Evolutionary conservation across 2,888 invertebrate species (phyloP).

Genomic region (Sinhomidia bicolor): DNA sequence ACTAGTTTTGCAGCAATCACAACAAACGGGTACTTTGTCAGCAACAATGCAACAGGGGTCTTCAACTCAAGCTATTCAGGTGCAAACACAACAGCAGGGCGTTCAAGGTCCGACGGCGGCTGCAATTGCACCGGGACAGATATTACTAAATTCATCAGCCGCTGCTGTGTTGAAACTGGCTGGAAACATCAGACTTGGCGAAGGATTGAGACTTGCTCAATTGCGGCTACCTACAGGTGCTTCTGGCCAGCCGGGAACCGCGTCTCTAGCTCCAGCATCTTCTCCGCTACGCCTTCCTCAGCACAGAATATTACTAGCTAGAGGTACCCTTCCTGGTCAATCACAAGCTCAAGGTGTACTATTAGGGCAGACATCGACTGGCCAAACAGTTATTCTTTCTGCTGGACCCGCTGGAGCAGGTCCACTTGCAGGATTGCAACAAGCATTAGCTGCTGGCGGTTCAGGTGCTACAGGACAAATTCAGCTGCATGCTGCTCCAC

Average conservation of each 20-base stretch:
- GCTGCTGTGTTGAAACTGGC: constrained; percentile 55
- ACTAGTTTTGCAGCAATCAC: constrained; percentile 32
- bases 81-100: constrained; percentile 18
- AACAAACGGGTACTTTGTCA: background rate
- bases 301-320: constrained; percentile 77
- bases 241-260: constrained; percentile 18
- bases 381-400: constrained; percentile 79
- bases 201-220: constrained; percentile 76
- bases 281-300: constrained; percentile 75
- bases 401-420: constrained; percentile 70
- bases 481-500: constrained; percentile 31
- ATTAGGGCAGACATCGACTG: constrained; percentile 77
- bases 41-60: background rate
- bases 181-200: constrained; percentile 74
- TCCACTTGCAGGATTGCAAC: constrained; percentile 47
- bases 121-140: constrained; percentile 40
- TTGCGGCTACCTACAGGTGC: constrained; percentile 71
- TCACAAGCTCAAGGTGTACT: constrained; percentile 76
- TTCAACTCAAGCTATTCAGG: background rate
- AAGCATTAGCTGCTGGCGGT: constrained; percentile 30
- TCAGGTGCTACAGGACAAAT: constrained; percentile 39
- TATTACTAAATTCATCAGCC: constrained; percentile 49
- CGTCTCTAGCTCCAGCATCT: constrained; percentile 12
- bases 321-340: constrained; percentile 73
- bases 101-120: background rate